Evolutionary conservation across 2,113 vertebrate genomes (phyloP).

Genomic region (Hucho hucho): DNA sequence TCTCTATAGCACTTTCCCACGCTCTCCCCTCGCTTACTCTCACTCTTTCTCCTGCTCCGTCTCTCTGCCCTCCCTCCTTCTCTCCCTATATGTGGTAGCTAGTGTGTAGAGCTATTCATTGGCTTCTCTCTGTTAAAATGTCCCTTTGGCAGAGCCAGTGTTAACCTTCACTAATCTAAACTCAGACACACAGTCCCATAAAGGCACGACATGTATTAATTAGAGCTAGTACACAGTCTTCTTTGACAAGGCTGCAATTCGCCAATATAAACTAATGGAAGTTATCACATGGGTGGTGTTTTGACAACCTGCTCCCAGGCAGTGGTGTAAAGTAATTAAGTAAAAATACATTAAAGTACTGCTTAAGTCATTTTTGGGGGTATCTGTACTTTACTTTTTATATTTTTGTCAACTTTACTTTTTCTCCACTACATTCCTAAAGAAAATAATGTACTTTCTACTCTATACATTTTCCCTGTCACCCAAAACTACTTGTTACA

Average conservation of each 20-base stretch:
- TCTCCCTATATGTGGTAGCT: neutral
- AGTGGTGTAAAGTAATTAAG: too few relatives aligned
- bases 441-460: too few relatives aligned
- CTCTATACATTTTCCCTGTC: too few relatives aligned
- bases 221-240: constrained; percentile 19
- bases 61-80: neutral
- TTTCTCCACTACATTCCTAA: too few relatives aligned
- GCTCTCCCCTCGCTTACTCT: neutral
- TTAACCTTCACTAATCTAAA: constrained; percentile 15
- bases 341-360: too few relatives aligned
- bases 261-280: constrained; percentile 33
- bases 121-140: constrained; percentile 4
- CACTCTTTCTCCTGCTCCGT: neutral
- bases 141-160: constrained; percentile 12
- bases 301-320: neutral
- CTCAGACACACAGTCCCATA: neutral
- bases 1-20: neutral
- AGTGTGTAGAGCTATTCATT: neutral
- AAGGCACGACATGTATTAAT: constrained; percentile 35
- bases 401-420: too few relatives aligned
- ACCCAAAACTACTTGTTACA: too few relatives aligned
- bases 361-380: too few relatives aligned
- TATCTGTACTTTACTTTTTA: too few relatives aligned
- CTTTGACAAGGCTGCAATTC: constrained; percentile 15
- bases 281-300: constrained; percentile 4